phyloP scores from a whole-genome alignment of 1,140 invertebrate genomes.

The Aphelenchoides fujianensis region DNA sequence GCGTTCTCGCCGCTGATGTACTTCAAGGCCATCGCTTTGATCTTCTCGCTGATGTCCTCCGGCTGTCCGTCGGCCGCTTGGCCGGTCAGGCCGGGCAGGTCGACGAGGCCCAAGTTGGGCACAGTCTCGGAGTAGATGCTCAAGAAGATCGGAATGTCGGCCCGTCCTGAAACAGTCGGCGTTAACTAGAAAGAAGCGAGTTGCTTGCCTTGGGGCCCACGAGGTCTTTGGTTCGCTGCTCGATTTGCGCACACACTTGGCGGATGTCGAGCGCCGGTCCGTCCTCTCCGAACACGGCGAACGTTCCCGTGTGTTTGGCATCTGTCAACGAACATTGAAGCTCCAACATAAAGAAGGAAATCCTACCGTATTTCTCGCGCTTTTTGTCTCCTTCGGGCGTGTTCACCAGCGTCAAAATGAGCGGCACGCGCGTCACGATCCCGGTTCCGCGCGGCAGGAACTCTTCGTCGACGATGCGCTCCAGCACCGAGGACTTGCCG shows the following conservation, averaged over 20 bases:
- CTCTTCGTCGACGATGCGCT: slow-evolving; percentile 89
- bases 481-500: slow-evolving; percentile 97
- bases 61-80: slow-evolving; percentile 68
- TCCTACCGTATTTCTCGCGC: slow-evolving; percentile 2
- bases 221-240: no score
- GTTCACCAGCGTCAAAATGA: slow-evolving; percentile 88
- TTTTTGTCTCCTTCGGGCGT: slow-evolving; percentile 69
- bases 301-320: slow-evolving; percentile 69
- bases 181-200: not conserved
- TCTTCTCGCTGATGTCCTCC: slow-evolving; percentile 66
- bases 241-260: no score
- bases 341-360: not conserved
- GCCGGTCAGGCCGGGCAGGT: slow-evolving; percentile 94
- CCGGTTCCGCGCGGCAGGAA: slow-evolving; percentile 94
- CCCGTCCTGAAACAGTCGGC: slow-evolving; percentile 70
- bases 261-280: no score
- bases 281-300: slow-evolving; percentile 89
- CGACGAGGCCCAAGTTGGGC: slow-evolving; percentile 82
- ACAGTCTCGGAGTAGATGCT: slow-evolving; percentile 88
- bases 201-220: slow-evolving; percentile 82
- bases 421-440: slow-evolving; percentile 89
- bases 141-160: slow-evolving; percentile 86
- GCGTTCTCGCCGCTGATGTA: slow-evolving; percentile 68
- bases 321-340: not conserved
- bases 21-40: slow-evolving; percentile 64